Conservation (phyloP, 2,113 vertebrate genomes). For the Speoplatyrhinus poulsoni region DNA sequence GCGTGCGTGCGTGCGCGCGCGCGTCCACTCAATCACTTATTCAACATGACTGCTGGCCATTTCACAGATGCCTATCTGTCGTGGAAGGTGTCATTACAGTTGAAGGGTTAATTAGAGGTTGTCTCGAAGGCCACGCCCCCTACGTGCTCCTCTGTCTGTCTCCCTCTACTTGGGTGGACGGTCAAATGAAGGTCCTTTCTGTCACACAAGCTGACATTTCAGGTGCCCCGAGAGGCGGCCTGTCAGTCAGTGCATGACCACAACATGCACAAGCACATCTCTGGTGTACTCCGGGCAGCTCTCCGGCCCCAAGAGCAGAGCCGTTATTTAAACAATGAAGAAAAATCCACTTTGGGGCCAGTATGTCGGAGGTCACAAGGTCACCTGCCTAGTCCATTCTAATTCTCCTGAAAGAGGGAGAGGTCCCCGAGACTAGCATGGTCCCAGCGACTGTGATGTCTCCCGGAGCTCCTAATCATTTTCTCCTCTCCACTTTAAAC, state of each 20-base stretch:
- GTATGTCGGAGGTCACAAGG: slow-evolving; percentile 54
- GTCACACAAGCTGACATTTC: slow-evolving; percentile 81
- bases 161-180: slow-evolving; percentile 76
- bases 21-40: slow-evolving; percentile 38
- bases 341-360: background rate
- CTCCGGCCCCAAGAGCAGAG: slow-evolving; percentile 45
- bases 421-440: slow-evolving; percentile 54
- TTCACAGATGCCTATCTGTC: slow-evolving; percentile 57
- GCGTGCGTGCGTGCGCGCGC: background rate
- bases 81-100: slow-evolving; percentile 67
- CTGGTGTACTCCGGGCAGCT: slow-evolving; percentile 15
- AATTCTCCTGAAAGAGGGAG: slow-evolving; percentile 30
- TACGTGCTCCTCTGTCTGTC: slow-evolving; percentile 45
- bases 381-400: slow-evolving; percentile 49
- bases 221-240: slow-evolving; percentile 83
- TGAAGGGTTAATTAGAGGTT: slow-evolving; percentile 72
- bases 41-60: slow-evolving; percentile 44
- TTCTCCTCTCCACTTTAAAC: slow-evolving; percentile 67
- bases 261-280: slow-evolving; percentile 9
- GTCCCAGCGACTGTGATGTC: slow-evolving; percentile 63
- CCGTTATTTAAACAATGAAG: slow-evolving; percentile 1
- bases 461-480: slow-evolving; percentile 69
- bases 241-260: slow-evolving; percentile 46
- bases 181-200: slow-evolving; percentile 79
- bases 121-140: slow-evolving; percentile 36